These are phyloP conservation scores for Sebastes iracundus DNA, from an alignment of 2,797 vertebrate species.

Conservation along the genomic window DNA sequence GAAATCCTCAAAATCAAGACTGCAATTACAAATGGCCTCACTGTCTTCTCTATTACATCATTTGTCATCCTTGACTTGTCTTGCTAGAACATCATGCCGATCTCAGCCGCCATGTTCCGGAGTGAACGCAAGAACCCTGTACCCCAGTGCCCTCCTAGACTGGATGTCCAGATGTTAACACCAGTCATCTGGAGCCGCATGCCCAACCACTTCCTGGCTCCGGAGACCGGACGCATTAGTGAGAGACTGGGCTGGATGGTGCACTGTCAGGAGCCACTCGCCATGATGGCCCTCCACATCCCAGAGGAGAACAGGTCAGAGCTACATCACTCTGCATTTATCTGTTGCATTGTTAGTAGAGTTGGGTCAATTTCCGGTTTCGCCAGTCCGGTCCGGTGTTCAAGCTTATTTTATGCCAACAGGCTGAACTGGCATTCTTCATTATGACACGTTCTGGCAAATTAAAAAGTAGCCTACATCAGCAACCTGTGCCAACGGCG, in stretches of 20 bases:
- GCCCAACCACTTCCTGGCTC: constrained; percentile 90
- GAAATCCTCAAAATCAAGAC: neutral
- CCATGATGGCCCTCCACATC: constrained; percentile 96
- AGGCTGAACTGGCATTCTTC: too few species aligned
- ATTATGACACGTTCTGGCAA: too few species aligned
- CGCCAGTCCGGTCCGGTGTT: too few species aligned
- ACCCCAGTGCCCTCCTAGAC: constrained; percentile 91
- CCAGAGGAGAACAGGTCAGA: constrained; percentile 93
- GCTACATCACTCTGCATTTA: neutral
- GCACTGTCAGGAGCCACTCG: constrained; percentile 88
- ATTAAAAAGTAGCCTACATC: too few species aligned
- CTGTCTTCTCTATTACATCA: neutral
- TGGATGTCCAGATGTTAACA: constrained; percentile 90
- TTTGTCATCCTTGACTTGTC: neutral
- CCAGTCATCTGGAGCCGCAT: constrained; percentile 96
- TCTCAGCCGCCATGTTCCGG: constrained; percentile 95
- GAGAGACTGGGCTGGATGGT: constrained; percentile 92
- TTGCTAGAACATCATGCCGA: constrained; percentile 94
- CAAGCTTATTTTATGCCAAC: too few species aligned
- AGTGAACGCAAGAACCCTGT: constrained; percentile 92
- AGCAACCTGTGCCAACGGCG: too few species aligned
- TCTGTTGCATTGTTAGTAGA: neutral
- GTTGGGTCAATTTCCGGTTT: too few species aligned
- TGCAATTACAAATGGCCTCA: neutral
- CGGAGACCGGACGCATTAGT: constrained; percentile 82